Conservation (phyloP, 2,888 invertebrate species). For the Parnassius apollo region DNA sequence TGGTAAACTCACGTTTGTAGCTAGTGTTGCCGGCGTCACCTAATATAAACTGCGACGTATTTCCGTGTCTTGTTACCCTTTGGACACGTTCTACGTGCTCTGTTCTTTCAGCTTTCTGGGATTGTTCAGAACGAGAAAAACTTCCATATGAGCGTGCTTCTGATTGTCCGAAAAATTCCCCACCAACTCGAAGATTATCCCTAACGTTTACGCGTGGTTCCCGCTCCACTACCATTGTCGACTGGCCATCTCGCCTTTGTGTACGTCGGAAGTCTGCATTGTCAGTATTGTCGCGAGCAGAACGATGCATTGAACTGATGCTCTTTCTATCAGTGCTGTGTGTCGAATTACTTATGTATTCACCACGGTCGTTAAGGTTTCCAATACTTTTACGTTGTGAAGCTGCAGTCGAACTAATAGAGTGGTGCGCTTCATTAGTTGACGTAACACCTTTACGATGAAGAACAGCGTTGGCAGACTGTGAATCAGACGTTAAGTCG, state of each 20-base stretch:
- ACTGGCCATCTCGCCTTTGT: constrained; percentile 78
- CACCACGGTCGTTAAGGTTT: constrained; percentile 88
- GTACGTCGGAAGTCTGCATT: constrained; percentile 56
- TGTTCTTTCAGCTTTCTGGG: constrained; percentile 60
- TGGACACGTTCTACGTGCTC: constrained; percentile 81
- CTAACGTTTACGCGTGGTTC: constrained; percentile 82
- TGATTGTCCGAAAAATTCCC: constrained; percentile 87
- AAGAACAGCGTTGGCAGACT: constrained; percentile 88
- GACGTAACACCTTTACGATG: constrained; percentile 87
- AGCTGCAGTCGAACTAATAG: constrained; percentile 87
- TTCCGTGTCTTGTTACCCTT: constrained; percentile 82
- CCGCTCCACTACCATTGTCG: constrained; percentile 79
- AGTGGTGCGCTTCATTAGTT: constrained; percentile 87
- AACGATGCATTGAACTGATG: constrained; percentile 89
- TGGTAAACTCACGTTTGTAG: constrained; percentile 89
- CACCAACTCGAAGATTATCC: constrained; percentile 87
- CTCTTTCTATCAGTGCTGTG: constrained; percentile 88
- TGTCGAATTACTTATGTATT: constrained; percentile 84
- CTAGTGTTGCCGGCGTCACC: constrained; percentile 85
- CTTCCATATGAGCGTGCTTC: constrained; percentile 86
- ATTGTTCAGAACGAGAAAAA: constrained; percentile 78
- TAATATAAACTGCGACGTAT: constrained; percentile 87
- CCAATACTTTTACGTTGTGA: constrained; percentile 90
- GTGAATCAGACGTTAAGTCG: constrained; percentile 87
- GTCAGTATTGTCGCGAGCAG: constrained; percentile 80